Percentiles rank a stretch among this genome's conserved stretches.
Evolutionary conservation across 2,888 invertebrate genomes (phyloP).

Genomic region (Heteropelma amictum): DNA sequence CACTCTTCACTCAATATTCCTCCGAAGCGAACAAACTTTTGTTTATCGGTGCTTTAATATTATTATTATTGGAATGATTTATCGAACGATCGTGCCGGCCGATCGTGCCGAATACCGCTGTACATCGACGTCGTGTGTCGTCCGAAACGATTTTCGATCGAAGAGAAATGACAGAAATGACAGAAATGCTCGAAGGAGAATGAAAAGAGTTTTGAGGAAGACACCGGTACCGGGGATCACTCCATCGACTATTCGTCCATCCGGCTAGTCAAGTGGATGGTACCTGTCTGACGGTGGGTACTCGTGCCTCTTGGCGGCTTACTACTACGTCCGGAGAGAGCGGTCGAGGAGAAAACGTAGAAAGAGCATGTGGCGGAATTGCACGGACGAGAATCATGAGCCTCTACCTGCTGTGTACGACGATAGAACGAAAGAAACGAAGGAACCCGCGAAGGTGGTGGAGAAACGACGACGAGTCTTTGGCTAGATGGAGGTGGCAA

Average conservation of each 20-base stretch:
- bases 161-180: neutral
- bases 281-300: conserved; percentile 74
- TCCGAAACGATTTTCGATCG: neutral
- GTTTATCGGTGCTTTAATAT: neutral
- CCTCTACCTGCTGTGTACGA: conserved; percentile 61
- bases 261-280: conserved; percentile 76
- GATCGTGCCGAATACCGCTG: conserved; percentile 1
- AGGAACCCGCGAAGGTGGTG: conserved; percentile 49
- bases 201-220: conserved; percentile 42
- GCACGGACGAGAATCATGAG: conserved; percentile 73
- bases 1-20: conserved; percentile 53
- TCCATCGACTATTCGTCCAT: conserved; percentile 71
- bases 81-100: conserved; percentile 30
- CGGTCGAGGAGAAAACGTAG: conserved; percentile 13
- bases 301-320: conserved; percentile 70
- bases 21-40: conserved; percentile 27
- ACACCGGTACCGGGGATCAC: conserved; percentile 57
- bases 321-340: conserved; percentile 59
- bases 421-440: conserved; percentile 33
- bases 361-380: conserved; percentile 65
- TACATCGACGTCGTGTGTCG: conserved; percentile 12
- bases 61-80: neutral
- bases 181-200: neutral
- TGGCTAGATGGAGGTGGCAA: conserved; percentile 24
- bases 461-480: conserved; percentile 36